A percentile compares a stretch with the other conserved stretches of the same genome.
These are phyloP conservation scores for Cairina moschata DNA, from an alignment of 2,113 vertebrate species.

Conservation along the genomic window DNA sequence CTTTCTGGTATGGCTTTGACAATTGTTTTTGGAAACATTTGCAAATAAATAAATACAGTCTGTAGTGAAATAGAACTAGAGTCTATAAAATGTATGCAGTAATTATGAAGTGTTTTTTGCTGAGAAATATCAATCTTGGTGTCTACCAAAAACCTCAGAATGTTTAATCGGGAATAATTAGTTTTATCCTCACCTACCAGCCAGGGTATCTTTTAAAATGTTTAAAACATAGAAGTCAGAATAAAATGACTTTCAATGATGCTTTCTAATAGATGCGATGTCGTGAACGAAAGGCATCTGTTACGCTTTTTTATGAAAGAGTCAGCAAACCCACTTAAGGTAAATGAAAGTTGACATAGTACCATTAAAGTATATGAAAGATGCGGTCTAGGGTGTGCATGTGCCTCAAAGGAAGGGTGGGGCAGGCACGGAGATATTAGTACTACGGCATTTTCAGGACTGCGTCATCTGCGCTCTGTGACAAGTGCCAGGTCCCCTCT, in stretches of 20 bases:
- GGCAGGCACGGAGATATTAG: slow-evolving; percentile 25
- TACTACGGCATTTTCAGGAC: slow-evolving; percentile 49
- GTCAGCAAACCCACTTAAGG: slow-evolving; percentile 57
- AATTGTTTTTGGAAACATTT: neutral
- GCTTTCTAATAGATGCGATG: neutral
- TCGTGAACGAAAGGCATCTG: neutral
- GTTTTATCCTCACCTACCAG: neutral
- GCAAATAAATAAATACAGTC: neutral
- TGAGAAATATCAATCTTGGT: neutral
- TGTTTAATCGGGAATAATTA: neutral
- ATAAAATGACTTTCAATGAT: neutral
- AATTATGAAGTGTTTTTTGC: neutral
- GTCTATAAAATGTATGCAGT: neutral
- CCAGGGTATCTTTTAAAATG: neutral
- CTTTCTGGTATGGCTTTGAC: neutral
- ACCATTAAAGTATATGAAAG: slow-evolving; percentile 57
- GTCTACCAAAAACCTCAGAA: neutral
- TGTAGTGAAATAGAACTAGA: neutral
- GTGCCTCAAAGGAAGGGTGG: slow-evolving; percentile 55
- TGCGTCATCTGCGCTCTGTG: slow-evolving; percentile 41
- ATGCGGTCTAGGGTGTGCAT: slow-evolving; percentile 44
- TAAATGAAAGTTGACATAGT: slow-evolving; percentile 72
- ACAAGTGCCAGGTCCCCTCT: slow-evolving; percentile 14
- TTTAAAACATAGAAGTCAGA: neutral
- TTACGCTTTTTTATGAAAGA: slow-evolving; percentile 41